Evolutionary conservation across 1,140 invertebrate species (phyloP).

Genomic region (Lethocerus indicus): DNA sequence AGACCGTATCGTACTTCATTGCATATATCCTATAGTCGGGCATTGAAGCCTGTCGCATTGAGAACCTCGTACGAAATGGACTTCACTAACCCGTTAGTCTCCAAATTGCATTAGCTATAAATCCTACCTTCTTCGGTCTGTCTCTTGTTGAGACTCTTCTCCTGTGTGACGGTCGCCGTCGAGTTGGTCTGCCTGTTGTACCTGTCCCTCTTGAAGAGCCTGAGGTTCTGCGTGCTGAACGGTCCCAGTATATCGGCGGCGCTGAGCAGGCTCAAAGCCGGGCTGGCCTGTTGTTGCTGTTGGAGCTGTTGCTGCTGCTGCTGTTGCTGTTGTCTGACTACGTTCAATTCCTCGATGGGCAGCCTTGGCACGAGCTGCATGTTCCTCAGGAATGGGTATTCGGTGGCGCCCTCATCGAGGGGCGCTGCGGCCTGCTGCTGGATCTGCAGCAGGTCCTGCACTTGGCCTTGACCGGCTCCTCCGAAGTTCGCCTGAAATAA

Average conservation of each 20-base stretch:
- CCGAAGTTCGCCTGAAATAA: background rate
- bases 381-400: conserved; percentile 11
- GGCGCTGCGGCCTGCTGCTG: no score
- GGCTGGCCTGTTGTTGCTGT: conserved; percentile 4
- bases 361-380: conserved; percentile 17
- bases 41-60: no score
- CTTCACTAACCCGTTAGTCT: no score
- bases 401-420: conserved; percentile 1
- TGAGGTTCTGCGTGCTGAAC: conserved; percentile 11
- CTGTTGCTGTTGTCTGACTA: conserved; percentile 11
- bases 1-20: no score
- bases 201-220: conserved; percentile 27
- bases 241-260: background rate
- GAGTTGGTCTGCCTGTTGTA: conserved; percentile 30
- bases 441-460: no score
- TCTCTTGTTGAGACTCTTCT: no score
- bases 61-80: no score
- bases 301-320: conserved; percentile 7
- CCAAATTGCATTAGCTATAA: no score
- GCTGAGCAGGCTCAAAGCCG: conserved; percentile 4
- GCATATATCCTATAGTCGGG: no score
- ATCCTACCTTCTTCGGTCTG: conserved; percentile 9
- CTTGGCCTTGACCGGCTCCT: no score
- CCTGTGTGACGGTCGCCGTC: conserved; percentile 22
- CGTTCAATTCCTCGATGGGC: conserved; percentile 16